Conservation (phyloP, 2,888 invertebrate species). For the Pinctada fucata region DNA sequence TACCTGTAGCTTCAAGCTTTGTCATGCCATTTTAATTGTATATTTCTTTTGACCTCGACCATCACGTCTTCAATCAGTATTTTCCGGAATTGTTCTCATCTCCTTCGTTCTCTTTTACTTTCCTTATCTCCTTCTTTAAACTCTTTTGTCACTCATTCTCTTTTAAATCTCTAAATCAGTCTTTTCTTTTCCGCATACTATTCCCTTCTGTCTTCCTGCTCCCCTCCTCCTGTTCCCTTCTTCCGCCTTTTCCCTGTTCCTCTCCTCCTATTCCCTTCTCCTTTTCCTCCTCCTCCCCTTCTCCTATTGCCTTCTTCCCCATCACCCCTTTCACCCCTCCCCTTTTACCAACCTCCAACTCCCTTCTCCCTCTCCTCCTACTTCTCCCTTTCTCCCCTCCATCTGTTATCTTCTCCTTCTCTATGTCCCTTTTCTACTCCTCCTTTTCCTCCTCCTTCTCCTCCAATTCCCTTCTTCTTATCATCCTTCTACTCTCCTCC, state of each 20-base stretch:
- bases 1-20: too few species aligned
- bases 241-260: neutral
- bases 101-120: neutral
- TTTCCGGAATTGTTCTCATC: neutral
- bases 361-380: constrained; percentile 15
- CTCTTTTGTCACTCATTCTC: neutral
- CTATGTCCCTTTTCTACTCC: constrained; percentile 12
- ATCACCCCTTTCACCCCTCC: neutral
- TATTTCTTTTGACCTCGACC: too few species aligned
- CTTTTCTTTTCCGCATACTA: neutral
- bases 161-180: neutral
- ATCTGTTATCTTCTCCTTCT: constrained; percentile 7
- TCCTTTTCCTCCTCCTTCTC: constrained; percentile 17
- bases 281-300: neutral
- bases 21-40: too few species aligned
- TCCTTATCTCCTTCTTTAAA: neutral
- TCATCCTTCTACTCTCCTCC: constrained; percentile 10
- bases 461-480: constrained; percentile 26
- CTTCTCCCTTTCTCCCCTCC: constrained; percentile 7
- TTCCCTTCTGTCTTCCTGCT: neutral
- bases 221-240: neutral
- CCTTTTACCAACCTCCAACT: neutral
- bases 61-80: too few species aligned
- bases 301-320: neutral
- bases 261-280: neutral